These are phyloP conservation scores for Eucidaris tribuloides DNA, from an alignment of 35 echinoderm and acorn worm genomes.

Conservation along the genomic window DNA sequence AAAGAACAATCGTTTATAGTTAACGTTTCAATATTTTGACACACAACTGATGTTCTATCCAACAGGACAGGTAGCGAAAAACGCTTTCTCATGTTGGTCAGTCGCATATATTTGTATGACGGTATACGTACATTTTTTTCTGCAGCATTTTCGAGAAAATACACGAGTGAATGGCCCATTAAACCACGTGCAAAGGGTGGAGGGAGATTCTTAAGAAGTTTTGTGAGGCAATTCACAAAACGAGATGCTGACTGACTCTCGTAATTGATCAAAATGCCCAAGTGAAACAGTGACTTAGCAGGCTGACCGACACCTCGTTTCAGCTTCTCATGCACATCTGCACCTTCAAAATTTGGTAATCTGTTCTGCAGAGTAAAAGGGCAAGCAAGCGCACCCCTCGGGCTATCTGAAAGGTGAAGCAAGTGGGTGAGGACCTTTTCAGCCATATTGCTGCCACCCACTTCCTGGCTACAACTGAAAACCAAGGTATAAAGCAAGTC, in stretches of 20 bases:
- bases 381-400: too few species aligned
- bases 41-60: too few species aligned
- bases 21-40: too few species aligned
- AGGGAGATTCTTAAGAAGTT: too few species aligned
- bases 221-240: not conserved
- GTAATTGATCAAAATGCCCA: not conserved
- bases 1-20: too few species aligned
- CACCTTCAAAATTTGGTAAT: not conserved
- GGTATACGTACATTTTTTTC: too few species aligned
- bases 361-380: not conserved
- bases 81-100: too few species aligned
- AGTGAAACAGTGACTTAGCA: conserved; percentile 1
- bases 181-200: not conserved
- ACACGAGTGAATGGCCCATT: not conserved
- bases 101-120: too few species aligned
- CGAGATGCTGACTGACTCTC: not conserved
- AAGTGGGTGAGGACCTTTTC: not conserved
- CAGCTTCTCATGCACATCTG: conserved; percentile 6
- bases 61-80: too few species aligned
- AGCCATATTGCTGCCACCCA: not conserved
- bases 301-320: not conserved
- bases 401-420: not conserved
- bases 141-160: too few species aligned
- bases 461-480: not conserved
- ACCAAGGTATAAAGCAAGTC: not conserved